Percentiles rank a stretch among this genome's conserved stretches.
Conservation (phyloP, 1,140 invertebrate species). For the Nilaparvata lugens region DNA sequence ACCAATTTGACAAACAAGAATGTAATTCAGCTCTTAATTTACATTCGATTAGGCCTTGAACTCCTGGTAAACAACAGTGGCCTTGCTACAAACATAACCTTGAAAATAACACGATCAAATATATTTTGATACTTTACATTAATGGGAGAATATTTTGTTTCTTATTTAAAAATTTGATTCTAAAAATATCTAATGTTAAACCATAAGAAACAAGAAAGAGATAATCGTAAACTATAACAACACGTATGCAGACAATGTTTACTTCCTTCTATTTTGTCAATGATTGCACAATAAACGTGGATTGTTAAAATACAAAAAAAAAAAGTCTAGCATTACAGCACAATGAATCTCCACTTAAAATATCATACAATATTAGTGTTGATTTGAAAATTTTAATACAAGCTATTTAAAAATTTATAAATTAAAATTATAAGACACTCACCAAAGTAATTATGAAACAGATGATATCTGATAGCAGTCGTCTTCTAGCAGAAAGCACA, state of each 20-base stretch:
- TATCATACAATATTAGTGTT: no score
- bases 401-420: no score
- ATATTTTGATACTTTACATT: neutral
- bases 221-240: neutral
- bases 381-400: no score
- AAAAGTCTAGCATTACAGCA: no score
- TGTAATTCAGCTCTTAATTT: neutral
- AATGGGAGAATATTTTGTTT: neutral
- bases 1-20: neutral
- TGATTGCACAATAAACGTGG: conserved; percentile 3
- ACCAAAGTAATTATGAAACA: no score
- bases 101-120: neutral
- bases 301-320: neutral
- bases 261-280: neutral
- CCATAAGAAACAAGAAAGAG: neutral
- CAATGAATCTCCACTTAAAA: no score
- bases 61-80: conserved; percentile 4
- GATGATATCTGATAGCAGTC: no score
- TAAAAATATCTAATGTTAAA: neutral
- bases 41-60: conserved; percentile 1
- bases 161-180: neutral
- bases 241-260: neutral
- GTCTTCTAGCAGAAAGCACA: no score
- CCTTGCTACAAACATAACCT: conserved; percentile 2
- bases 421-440: no score